Evolutionary conservation across 2,113 vertebrate genomes (phyloP), one percentile per base, ranked within the genome.

Genomic region (Siniperca knerii): DNA sequence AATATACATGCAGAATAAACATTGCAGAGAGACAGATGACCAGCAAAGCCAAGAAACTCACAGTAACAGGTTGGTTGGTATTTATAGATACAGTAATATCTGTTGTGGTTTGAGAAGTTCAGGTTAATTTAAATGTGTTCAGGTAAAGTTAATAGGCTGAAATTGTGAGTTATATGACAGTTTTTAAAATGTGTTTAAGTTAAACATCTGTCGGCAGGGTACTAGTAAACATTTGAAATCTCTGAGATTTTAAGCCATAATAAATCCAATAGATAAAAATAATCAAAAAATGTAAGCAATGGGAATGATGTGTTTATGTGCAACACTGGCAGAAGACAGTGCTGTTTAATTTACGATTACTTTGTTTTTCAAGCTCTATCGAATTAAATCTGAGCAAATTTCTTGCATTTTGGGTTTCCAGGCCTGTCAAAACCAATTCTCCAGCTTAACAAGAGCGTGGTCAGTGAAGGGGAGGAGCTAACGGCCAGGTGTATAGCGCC

Each of bases 391-490:
- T 72, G 8, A 67, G 8, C 23, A 57, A 6, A 12, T 54, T 55
- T 68, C n/a, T 54, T 6, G 2, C 35, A 25, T 64, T 4, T 40
- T 66, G 10, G 10, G 1, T 74, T 6, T 79, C 66, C 89, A 96
- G 95, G 95, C 25, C 37, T 95, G 58, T 91, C 93, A 6, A 79
- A 33, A 8, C 95, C 96, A 11, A 5, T 72, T 0, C 82, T 96
- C 23, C 35, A 4, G 1, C n/a, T 96, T 0, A 78, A 78, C 70
- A 86, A 60, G 3, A 0, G 0, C 0, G 8, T 0, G 4, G 4
- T 95, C 50, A 85, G 0, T 0, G 95, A 96, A 79, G 93, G 91
- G 15, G 91, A 94, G 18, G 54, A 60, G 20, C 48, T 95, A 13
- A 88, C 6, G 0, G 88, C 87, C 85, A 68, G 0, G 0, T 96